Percentiles rank a stretch among this genome's conserved stretches.
Conservation (phyloP, 2,113 vertebrate genomes). For the Anseranas semipalmata region DNA sequence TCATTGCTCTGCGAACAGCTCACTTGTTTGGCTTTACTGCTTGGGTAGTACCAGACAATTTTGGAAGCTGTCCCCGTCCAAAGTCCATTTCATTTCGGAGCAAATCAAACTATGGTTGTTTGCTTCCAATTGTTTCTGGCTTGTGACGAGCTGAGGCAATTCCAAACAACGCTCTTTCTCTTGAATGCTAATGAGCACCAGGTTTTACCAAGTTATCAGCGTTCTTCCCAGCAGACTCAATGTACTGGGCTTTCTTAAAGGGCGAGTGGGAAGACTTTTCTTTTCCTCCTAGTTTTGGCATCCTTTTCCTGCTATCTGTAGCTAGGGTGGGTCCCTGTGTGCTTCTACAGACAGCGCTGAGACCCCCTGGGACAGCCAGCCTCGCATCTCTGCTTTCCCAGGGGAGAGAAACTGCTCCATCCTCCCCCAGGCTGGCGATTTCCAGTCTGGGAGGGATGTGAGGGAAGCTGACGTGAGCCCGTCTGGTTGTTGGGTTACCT, state of each 20-base stretch:
- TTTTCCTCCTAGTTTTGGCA: not conserved
- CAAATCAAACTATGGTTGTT: conserved; percentile 1
- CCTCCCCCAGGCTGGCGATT: not conserved
- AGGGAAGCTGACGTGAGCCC: not conserved
- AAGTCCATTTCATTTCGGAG: conserved; percentile 11
- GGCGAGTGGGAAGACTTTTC: rapidly evolving
- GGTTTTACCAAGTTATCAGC: not conserved
- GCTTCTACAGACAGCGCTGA: rapidly evolving
- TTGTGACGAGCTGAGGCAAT: not conserved
- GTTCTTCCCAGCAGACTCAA: not conserved
- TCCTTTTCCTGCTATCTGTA: not conserved
- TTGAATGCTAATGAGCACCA: not conserved
- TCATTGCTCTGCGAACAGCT: not conserved
- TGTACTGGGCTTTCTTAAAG: not conserved
- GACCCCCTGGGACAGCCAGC: not conserved
- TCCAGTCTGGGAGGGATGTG: not conserved
- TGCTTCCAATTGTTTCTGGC: conserved; percentile 8
- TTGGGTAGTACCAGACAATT: not conserved
- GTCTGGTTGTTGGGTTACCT: not conserved
- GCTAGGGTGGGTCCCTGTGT: not conserved
- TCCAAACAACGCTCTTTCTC: not conserved
- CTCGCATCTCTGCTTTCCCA: not conserved
- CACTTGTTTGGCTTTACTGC: not conserved
- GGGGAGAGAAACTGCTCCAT: not conserved
- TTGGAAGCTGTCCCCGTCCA: not conserved